Conservation (phyloP, 2,113 vertebrate genomes). For the Meleagris gallopavo region DNA sequence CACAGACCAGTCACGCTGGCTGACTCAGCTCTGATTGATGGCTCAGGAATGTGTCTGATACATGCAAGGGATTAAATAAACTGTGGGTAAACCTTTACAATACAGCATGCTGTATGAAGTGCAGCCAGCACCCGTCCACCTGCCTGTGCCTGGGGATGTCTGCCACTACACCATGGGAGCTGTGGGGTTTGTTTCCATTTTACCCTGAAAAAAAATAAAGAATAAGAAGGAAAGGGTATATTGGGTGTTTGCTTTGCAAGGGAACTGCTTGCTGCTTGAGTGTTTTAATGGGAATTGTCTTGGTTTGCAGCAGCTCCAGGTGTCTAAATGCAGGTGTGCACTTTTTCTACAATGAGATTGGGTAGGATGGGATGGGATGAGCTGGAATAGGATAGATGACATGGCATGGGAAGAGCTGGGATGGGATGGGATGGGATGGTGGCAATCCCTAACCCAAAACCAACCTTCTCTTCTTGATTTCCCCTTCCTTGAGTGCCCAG, state of each 20-base stretch:
- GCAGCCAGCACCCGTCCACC: background rate
- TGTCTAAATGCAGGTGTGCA: background rate
- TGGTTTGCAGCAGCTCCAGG: background rate
- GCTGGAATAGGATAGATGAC: too few species aligned
- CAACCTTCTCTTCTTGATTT: background rate
- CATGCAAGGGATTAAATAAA: conserved; percentile 25
- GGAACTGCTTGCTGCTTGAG: background rate
- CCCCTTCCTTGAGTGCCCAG: background rate
- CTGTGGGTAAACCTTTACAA: background rate
- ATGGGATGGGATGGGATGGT: background rate
- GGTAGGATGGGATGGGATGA: background rate
- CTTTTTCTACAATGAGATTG: background rate
- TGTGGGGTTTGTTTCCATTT: background rate
- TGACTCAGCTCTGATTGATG: conserved; percentile 64
- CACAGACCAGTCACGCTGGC: conserved; percentile 28
- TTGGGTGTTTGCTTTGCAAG: background rate
- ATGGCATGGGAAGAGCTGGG: too few species aligned
- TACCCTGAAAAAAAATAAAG: background rate
- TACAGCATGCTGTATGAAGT: background rate
- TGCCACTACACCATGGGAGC: background rate
- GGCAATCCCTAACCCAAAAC: too few species aligned
- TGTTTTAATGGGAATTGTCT: background rate
- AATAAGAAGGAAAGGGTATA: accelerated
- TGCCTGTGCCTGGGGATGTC: background rate
- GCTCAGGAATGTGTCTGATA: conserved; percentile 65